These are phyloP conservation scores for Elgaria multicarinata DNA, from an alignment of 2,113 vertebrate genomes.

Conservation along the genomic window DNA sequence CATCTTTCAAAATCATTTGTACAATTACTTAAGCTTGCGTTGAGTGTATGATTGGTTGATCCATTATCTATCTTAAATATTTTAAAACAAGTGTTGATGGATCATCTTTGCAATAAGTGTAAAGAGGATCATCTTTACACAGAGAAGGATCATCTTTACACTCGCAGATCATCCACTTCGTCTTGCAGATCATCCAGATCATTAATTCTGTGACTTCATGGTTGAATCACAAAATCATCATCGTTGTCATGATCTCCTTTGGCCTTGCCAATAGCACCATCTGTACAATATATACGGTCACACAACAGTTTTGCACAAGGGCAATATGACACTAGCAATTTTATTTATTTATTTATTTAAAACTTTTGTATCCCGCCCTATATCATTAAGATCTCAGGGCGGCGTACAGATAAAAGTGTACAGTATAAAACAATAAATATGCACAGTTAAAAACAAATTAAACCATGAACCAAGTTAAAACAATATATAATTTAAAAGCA, in stretches of 20 bases:
- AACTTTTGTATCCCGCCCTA: too few species aligned
- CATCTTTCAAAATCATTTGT: not conserved
- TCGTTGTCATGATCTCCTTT: not conserved
- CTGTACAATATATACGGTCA: not conserved
- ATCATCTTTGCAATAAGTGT: not conserved
- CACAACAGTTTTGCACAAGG: too few species aligned
- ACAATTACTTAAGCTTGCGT: not conserved
- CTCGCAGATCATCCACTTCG: not conserved
- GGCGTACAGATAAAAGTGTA: too few species aligned
- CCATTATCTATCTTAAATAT: not conserved
- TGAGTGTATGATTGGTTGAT: not conserved
- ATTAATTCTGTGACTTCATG: not conserved
- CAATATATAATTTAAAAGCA: too few species aligned
- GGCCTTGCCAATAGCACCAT: not conserved
- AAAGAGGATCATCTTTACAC: too few species aligned
- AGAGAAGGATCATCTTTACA: not conserved
- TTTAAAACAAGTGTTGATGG: not conserved
- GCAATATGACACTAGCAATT: too few species aligned
- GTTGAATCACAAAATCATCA: not conserved
- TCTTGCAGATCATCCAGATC: not conserved
- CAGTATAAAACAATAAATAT: too few species aligned
- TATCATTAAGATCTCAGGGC: too few species aligned
- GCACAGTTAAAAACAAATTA: too few species aligned
- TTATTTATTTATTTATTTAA: too few species aligned
- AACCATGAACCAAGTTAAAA: too few species aligned